Evolutionary conservation across 2,797 vertebrate genomes (phyloP), one percentile per base, ranked within the genome.

Genomic region (Huso huso): DNA sequence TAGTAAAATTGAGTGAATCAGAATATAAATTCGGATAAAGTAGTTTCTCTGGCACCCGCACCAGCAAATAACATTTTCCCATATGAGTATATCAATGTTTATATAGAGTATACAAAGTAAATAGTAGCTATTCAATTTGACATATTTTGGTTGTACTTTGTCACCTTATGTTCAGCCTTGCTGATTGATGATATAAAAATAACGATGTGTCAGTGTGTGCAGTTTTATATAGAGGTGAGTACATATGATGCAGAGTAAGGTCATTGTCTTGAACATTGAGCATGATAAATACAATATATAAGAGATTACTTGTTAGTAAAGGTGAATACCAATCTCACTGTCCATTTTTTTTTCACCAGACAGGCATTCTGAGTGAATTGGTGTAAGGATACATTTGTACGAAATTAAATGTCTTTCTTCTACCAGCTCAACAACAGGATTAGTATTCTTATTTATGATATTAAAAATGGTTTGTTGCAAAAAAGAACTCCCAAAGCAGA

Each of bases 251-350:
- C 61, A 37, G 61, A 62, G 61, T 37, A 62, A 62, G 61, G 61
- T 62, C 61, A 62, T 62, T 23, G 15, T 18, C 61, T 62, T 62
- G 61, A 62, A 62, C 61, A 62, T 48, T 10, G 8, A 37, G 11
- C 11, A 62, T 9, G 9, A 62, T 62, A 62, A 62, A 62, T 62
- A 23, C 0, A 62, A 37, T 37, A 62, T 61, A n/a, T n/a, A 18
- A 8, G 59, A 61, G 59, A 61, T 61, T 61, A 4, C 59, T 9
- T 37, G 6, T 12, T 62, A 62, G 61, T 37, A 37, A 8, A 48
- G 61, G 61, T 62, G 13, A 48, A 62, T 15, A 12, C 52, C 52
- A 55, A 55, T 55, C 12, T 5, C 37, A 23, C 3, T 37, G 8
- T 23, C 37, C 13, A 62, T 62, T 62, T 62, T 2, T 48, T 62